A percentile compares a stretch with the other conserved stretches of the same genome.
Conservation (phyloP, 2,113 vertebrate species). For the Podiceps cristatus region DNA sequence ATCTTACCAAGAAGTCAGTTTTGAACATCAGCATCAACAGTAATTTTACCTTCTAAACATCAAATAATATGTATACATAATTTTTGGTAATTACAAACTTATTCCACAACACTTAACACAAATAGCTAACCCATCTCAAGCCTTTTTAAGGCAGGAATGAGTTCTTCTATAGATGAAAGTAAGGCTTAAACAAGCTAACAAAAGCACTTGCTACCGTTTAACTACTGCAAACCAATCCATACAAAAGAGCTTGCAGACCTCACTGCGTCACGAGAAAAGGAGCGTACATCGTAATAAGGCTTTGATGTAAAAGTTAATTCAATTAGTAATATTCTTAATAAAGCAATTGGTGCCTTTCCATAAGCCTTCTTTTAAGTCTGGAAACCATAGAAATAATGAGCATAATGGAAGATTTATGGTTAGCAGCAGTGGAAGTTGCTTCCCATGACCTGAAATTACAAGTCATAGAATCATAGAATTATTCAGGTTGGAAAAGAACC, state of each 20-base stretch:
- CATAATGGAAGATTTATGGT: not conserved
- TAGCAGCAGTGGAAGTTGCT: not conserved
- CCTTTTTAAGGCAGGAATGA: not conserved
- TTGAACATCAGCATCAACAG: not conserved
- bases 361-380: not conserved
- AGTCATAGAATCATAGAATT: not conserved
- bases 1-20: not conserved
- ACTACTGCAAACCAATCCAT: not conserved
- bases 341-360: not conserved
- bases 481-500: too few relatives aligned
- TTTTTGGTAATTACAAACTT: not conserved
- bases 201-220: not conserved
- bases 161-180: not conserved
- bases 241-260: not conserved
- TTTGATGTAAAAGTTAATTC: not conserved
- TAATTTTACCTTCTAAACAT: not conserved
- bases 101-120: not conserved
- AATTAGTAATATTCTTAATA: not conserved
- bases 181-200: not conserved
- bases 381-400: not conserved
- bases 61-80: not conserved
- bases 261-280: not conserved
- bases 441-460: not conserved
- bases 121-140: not conserved
- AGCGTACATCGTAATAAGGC: accelerated